Conservation (phyloP, 2,888 invertebrate genomes). For the Lamproptera curius region DNA sequence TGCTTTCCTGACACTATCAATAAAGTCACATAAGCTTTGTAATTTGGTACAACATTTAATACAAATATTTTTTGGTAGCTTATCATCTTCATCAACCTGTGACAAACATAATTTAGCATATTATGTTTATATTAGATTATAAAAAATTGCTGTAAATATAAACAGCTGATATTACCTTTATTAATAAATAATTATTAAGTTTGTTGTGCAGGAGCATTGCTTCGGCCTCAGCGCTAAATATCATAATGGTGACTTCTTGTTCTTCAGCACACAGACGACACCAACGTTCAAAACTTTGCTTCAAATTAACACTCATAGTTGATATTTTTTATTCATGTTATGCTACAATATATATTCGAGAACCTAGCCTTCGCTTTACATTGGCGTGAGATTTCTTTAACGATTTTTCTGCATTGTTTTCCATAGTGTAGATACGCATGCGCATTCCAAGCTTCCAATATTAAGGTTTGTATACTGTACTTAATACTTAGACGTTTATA, state of each 20-base stretch:
- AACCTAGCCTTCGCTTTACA: conserved; percentile 17
- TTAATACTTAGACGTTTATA: too few relatives aligned
- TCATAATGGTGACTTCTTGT: conserved; percentile 78
- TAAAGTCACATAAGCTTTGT: conserved; percentile 82
- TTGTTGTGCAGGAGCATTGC: conserved; percentile 81
- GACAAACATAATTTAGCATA: conserved; percentile 24
- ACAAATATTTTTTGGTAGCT: conserved; percentile 83
- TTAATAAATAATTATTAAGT: conserved; percentile 82
- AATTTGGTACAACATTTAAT: conserved; percentile 80
- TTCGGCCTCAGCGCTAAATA: conserved; percentile 82
- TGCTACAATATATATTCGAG: conserved; percentile 22
- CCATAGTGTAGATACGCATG: conserved; percentile 47
- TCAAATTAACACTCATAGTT: conserved; percentile 37
- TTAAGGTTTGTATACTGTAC: conserved; percentile 41
- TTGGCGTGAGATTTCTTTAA: conserved; percentile 34
- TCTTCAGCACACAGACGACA: conserved; percentile 83
- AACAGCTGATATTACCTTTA: conserved; percentile 73
- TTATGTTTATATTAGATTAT: background rate
- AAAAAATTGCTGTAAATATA: background rate
- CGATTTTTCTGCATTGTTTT: conserved; percentile 49
- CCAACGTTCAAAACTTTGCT: conserved; percentile 59
- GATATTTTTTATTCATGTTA: conserved; percentile 21
- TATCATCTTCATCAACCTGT: conserved; percentile 82
- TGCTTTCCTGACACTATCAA: conserved; percentile 80
- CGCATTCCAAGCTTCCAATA: conserved; percentile 47